Evolutionary conservation across 1,140 invertebrate species (phyloP).

Genomic region (Semibalanus balanoides): DNA sequence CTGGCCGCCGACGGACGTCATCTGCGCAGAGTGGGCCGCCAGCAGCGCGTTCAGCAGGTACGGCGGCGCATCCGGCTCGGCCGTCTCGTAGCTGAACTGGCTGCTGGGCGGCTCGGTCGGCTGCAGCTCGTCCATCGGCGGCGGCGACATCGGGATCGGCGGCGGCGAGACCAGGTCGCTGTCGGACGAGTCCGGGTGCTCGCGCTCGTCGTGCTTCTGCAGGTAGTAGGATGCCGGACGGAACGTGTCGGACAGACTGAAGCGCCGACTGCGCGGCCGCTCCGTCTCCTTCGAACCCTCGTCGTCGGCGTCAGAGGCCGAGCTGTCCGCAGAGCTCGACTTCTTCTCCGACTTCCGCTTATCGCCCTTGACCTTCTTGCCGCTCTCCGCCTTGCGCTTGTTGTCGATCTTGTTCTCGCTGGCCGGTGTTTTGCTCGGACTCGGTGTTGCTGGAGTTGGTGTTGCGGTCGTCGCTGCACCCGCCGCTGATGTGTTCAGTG

Average conservation of each 20-base stretch:
- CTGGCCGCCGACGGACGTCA: neutral
- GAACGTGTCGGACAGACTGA: slow-evolving; percentile 72
- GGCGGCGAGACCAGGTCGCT: slow-evolving; percentile 64
- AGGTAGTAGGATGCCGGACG: slow-evolving; percentile 72
- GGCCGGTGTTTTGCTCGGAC: neutral
- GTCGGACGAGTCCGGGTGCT: slow-evolving; percentile 45
- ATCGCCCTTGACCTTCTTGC: slow-evolving; percentile 3
- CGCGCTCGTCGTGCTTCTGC: slow-evolving; percentile 32
- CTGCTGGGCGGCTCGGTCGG: slow-evolving; percentile 15
- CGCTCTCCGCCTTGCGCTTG: slow-evolving; percentile 7
- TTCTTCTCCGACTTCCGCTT: slow-evolving; percentile 6
- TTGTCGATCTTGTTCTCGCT: neutral
- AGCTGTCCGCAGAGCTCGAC: slow-evolving; percentile 1
- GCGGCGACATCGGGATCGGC: slow-evolving; percentile 58
- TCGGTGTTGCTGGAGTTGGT: neutral
- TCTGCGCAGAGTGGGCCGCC: slow-evolving; percentile 7
- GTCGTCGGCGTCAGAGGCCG: slow-evolving; percentile 65
- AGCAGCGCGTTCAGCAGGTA: slow-evolving; percentile 18
- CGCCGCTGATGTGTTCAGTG: no score
- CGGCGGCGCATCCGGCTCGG: slow-evolving; percentile 16
- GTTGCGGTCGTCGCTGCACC: no score
- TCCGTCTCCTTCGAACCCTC: slow-evolving; percentile 51
- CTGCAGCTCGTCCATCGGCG: slow-evolving; percentile 38
- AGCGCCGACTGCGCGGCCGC: slow-evolving; percentile 48
- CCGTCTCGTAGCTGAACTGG: slow-evolving; percentile 18